Percentiles rank a stretch among this genome's conserved stretches.
Conservation (phyloP, 2,113 vertebrate species). For the Sardina pilchardus region DNA sequence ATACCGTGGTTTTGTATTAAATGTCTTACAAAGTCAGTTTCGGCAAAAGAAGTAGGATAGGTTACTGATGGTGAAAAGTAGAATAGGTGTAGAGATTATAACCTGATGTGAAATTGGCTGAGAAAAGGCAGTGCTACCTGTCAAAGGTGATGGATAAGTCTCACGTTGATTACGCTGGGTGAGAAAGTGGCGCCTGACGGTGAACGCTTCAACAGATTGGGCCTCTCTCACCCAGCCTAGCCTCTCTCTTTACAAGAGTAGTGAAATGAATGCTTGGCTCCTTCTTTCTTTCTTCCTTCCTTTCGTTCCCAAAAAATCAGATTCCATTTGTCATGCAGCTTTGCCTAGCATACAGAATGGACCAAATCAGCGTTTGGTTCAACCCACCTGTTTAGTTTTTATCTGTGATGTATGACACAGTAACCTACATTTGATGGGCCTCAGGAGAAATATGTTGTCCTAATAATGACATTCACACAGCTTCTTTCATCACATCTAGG, state of each 20-base stretch:
- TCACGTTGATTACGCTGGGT: background rate
- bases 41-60: background rate
- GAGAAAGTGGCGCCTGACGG: constrained; percentile 4
- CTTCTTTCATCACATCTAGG: background rate
- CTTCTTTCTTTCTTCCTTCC: background rate
- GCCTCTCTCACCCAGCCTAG: too few relatives aligned
- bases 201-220: background rate
- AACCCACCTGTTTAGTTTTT: background rate
- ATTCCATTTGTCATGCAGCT: background rate
- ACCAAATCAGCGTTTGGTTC: background rate
- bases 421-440: background rate
- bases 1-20: background rate
- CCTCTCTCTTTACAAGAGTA: background rate
- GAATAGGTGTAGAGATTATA: background rate
- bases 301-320: background rate
- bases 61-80: background rate
- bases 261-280: background rate
- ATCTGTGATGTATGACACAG: background rate
- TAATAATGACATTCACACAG: background rate
- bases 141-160: constrained; percentile 29
- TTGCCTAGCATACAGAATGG: background rate
- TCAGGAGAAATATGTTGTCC: background rate
- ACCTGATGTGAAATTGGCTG: background rate
- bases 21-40: background rate
- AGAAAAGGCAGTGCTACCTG: constrained; percentile 1